Evolutionary conservation across 92 coral and sea anemone species (phyloP), one percentile per base, ranked within the genome.

Genomic region (Zoanthus solanderi): DNA sequence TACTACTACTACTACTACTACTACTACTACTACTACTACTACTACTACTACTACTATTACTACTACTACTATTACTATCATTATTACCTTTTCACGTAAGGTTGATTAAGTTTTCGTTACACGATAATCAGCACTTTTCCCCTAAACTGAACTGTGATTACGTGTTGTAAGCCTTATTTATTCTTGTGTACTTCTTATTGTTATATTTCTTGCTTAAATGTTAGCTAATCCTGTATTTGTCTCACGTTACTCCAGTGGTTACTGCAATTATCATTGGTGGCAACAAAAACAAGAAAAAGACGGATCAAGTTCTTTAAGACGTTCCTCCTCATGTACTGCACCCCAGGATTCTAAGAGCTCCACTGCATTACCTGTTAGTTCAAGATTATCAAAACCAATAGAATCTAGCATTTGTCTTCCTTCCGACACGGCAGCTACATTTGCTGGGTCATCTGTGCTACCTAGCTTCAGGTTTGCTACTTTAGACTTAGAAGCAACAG

Each of bases 381-480:
- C 61, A 31, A 34, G 74, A 23, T 61, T 79, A 42, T 16, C 56
- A 4, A 79, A 30, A 7, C 14, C 54, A 45, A 60, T 12, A 30
- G 83, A n/a, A 11, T 66, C 72, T 4, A 57, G 30, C 54, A 57
- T 79, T 60, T 79, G 71, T 42, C 72, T 58, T 14, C 58, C 84
- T 34, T 58, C 84, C 11, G 60, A 34, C 42, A 60, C 84, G 10
- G 31, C 84, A 3, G 44, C 84, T 30, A 12, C 60, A 15, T 28
- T 32, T n/a, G 52, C 84, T 1, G 71, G 54, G 50, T 37, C 29
- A 31, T 2, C 56, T 37, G 48, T 58, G 17, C 84, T 54, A 16
- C 84, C 71, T 3, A 79, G 37, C 2, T 79, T 79, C 17, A 37
- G 84, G 84, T 79, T 79, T 57, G 71, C 84, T 60, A 79, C 84